These are phyloP conservation scores for Hydrotaea cyrtoneurina DNA, from an alignment of 2,888 invertebrate genomes.

Conservation along the genomic window DNA sequence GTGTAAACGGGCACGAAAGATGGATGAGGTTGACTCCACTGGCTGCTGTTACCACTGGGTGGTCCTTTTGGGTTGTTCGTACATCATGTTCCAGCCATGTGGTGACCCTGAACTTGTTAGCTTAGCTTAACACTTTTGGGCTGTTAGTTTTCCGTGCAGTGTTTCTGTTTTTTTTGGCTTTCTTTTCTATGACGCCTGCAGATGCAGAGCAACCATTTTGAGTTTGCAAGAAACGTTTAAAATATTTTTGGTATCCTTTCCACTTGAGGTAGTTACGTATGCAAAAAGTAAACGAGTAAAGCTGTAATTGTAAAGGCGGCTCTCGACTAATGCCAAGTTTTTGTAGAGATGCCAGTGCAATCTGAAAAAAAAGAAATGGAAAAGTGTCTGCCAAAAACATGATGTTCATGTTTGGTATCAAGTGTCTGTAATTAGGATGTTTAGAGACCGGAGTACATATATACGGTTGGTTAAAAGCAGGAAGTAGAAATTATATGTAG, in stretches of 20 bases:
- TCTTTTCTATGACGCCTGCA: background rate
- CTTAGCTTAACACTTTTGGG: constrained; percentile 45
- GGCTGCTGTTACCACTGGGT: constrained; percentile 45
- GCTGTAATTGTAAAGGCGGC: constrained; percentile 56
- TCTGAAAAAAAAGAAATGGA: background rate
- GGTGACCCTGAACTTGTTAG: constrained; percentile 64
- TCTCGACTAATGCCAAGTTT: constrained; percentile 31
- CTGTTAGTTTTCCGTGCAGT: constrained; percentile 13
- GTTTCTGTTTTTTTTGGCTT: background rate
- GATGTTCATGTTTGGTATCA: constrained; percentile 49
- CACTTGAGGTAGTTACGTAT: constrained; percentile 37
- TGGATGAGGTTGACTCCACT: constrained; percentile 3
- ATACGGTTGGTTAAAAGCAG: too few species aligned
- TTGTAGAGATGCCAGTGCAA: background rate
- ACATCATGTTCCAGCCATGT: constrained; percentile 45
- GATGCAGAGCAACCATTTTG: constrained; percentile 6
- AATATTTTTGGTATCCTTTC: constrained; percentile 30
- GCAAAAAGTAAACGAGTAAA: constrained; percentile 43
- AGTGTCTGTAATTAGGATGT: constrained; percentile 34
- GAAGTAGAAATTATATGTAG: too few species aligned
- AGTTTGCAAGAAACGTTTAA: constrained; percentile 1
- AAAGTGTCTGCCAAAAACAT: constrained; percentile 54
- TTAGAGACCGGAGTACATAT: background rate
- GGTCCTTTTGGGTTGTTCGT: constrained; percentile 46
- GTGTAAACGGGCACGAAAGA: background rate